Percentiles rank a stretch among this genome's conserved stretches.
phyloP scores from a whole-genome alignment of 2,888 invertebrate species.

The Helleia helle region DNA sequence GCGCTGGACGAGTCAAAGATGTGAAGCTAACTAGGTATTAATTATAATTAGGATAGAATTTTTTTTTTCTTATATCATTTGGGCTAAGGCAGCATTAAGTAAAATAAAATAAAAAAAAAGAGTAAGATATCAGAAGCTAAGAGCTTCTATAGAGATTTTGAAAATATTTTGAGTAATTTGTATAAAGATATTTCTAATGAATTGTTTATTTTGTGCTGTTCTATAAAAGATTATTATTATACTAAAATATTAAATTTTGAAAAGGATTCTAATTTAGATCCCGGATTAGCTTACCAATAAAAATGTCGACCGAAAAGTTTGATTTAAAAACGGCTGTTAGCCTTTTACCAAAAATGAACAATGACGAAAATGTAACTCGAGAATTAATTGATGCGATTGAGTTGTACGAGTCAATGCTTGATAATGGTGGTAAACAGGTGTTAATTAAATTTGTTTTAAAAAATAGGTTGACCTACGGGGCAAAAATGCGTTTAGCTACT shows the following conservation, averaged over 20 bases:
- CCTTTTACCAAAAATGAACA: conserved; percentile 14
- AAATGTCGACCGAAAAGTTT: too few relatives aligned
- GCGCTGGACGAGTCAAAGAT: too few relatives aligned
- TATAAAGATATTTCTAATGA: neutral
- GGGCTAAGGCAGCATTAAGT: too few relatives aligned
- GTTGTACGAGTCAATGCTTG: conserved; percentile 13
- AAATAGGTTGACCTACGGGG: conserved; percentile 13
- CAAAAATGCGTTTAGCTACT: conserved; percentile 11
- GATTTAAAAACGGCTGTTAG: conserved; percentile 16
- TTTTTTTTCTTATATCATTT: neutral
- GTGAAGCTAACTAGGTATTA: too few relatives aligned
- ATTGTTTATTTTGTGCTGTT: neutral
- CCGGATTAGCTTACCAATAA: too few relatives aligned
- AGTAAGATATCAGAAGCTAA: neutral
- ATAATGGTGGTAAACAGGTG: neutral
- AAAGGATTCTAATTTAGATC: too few relatives aligned
- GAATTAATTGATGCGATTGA: conserved; percentile 14
- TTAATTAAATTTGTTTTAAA: conserved; percentile 20
- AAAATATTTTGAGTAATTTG: neutral
- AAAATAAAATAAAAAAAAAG: too few relatives aligned
- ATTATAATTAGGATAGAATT: neutral
- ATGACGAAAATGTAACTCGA: conserved; percentile 10
- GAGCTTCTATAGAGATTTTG: neutral
- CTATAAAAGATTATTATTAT: neutral
- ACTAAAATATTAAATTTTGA: neutral